Conservation (phyloP, 2,888 invertebrate species). For the Yponomeuta cagnagella region DNA sequence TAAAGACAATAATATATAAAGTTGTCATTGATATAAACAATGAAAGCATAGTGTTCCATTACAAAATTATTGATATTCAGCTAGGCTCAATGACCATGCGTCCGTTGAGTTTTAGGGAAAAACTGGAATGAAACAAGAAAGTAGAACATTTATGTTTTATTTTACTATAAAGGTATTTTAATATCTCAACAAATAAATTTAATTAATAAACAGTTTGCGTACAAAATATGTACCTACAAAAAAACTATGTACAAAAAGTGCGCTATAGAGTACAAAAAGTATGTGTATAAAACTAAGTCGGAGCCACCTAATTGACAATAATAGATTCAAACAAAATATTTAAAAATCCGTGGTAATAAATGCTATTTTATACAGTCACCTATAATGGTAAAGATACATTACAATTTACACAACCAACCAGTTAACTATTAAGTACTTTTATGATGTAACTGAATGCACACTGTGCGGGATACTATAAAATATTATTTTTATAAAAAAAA, state of each 20-base stretch:
- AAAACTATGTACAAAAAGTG: not conserved
- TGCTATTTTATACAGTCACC: not conserved
- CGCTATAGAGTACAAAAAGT: not conserved
- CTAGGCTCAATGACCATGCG: no score
- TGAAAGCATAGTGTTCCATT: no score
- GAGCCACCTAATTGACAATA: not conserved
- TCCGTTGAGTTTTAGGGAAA: not conserved
- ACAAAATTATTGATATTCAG: no score
- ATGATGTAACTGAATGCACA: not conserved
- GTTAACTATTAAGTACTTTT: not conserved
- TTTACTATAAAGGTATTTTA: not conserved
- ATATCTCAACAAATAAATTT: not conserved
- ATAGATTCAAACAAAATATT: not conserved
- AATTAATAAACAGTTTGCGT: not conserved
- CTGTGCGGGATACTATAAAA: not conserved
- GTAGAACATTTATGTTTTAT: not conserved
- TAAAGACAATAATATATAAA: not conserved
- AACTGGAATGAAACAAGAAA: not conserved
- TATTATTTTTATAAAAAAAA: not conserved
- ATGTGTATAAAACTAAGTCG: not conserved
- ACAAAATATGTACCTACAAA: not conserved
- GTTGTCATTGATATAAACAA: no score
- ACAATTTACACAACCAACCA: not conserved
- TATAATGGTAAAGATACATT: not conserved
- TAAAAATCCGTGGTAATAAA: not conserved